Evolutionary conservation across 2,888 invertebrate genomes (phyloP), one percentile per base, ranked within the genome.

Genomic region (Xanthia icteritia): DNA sequence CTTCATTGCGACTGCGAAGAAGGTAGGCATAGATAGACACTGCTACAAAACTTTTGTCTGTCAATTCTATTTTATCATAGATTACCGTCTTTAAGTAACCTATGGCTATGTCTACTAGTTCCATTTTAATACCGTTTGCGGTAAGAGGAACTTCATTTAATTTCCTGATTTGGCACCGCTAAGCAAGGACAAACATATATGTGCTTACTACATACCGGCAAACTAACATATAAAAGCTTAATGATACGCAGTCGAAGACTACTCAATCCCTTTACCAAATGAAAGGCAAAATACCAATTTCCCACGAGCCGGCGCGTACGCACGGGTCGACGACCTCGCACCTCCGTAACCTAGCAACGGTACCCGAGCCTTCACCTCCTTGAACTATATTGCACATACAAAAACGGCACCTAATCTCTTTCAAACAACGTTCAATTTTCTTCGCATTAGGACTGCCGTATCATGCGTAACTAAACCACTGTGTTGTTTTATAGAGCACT

Each of bases 321-420:
- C 94, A 91, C 86, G 88, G 94, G 92, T 92, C 93, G 90, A 89
- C 78, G 91, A 91, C 91, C 93, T 81, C 88, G 87, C 86, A 89
- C 90, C 90, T 90, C 89, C 89, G 91, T 93, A 92, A 92, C 92
- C 92, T 92, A 92, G 91, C 93, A 94, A 93, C 93, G 93, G 94
- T 91, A 93, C 90, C 85, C 86, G 82, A 91, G 91, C 92, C 93
- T 93, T 91, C 92, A 92, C 89, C 91, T 91, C 91, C 90, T 92
- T 90, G 81, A 72, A 79, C 73, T 70, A 73, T 51, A 23, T 63
- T 56, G 17, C 39, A 67, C 74, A 67, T 17, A 71, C 66, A 72
- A 86, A 78, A 81, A 69, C 65, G 72, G 36, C 72, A 81, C 45
- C 65, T 82, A 83, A 66, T 2, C 0, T 11, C 9, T 27, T 71